Evolutionary conservation across 2,797 vertebrate species (phyloP), one percentile per base, ranked within the genome.

Genomic region (Myotis planiceps): DNA sequence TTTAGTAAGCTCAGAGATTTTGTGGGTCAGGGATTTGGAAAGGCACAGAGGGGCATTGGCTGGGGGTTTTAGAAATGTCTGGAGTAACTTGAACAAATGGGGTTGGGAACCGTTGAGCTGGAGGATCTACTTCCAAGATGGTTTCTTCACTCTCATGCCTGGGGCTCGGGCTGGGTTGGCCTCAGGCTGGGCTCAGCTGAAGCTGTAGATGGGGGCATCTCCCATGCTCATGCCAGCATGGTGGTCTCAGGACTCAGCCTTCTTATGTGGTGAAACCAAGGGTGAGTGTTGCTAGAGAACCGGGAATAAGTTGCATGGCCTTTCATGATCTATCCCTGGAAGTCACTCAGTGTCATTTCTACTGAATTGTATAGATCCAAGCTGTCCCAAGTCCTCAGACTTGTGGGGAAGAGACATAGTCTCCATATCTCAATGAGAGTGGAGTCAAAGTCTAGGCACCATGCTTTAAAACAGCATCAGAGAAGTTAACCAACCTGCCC

Each of bases 181-280:
- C 13, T 6, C 18, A 72, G 49, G 0, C 18, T 34, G 6, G 71
- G 69, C 14, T 78, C 45, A 16, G 75, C 5, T 21, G 6, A 37
- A 9, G 9, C 23, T 63, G 2, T 2, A 34, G 82, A 23, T 1
- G 5, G 21, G 15, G 25, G 7, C 27, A 2, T 2, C 29, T 69
- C 3, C n/a, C 23, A 1, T 0, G 21, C 78, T 12, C 68, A 9
- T 12, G 7, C 42, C 10, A 42, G 34, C 2, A 3, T 2, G 0
- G 14, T 69, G 69, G n/a, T 21, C 74, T 94, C 74, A 80, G 34
- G 51, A 42, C n/a, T 34, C 47, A 55, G 5, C 16, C 37, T 84
- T 80, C 42, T 27, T 21, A 21, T 6, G 2, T 10, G 19, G 80
- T 23, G 66, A 47, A 9, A 6, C 47, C 53, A 29, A 45, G 16